Evolutionary conservation across 1,140 invertebrate genomes (phyloP), one percentile per base, ranked within the genome.

Genomic region (Danaus melanippus): DNA sequence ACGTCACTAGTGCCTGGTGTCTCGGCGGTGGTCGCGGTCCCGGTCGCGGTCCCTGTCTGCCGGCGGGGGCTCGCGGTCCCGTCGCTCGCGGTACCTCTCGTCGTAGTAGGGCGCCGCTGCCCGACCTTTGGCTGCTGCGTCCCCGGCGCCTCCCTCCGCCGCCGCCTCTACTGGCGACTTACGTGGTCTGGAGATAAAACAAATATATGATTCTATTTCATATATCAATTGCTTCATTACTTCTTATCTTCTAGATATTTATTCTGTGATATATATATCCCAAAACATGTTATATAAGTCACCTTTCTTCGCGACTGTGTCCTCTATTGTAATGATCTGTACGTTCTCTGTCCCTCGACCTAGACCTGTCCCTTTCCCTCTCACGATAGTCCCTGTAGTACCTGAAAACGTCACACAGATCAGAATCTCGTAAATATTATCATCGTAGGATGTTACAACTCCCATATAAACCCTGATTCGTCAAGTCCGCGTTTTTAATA

Each of bases 281-380:
- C 6, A 32, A 32, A 32, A 32, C 21, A 32, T 32, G 21, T 32
- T 53, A 60, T 57, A 56, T 54, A 9, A 32, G 79, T 88, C 88
- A 93, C 92, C 92, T 93, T 76, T 93, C 93, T 82, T 93, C 93
- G 49, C 92, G 87, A 79, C 92, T 93, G 74, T 92, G 89, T 62
- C 88, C 89, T 53, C 86, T 83, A 40, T 80, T 86, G 32, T 89
- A 89, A 50, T 88, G 88, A 32, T 89, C 89, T 42, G 89, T 76
- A 21, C 89, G 87, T 71, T 90, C 89, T 39, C 89, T 62, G 41
- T 89, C 89, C 50, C 86, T 81, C 3, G 86, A 87, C 9, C 88
- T 86, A 56, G 87, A 89, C 43, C 89, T 83, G 60, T 90, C 89
- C 41, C 89, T 82, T 69, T 90, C 89, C 42, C 89, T 81, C 52